Conservation (phyloP, 2,113 vertebrate genomes). For the Prietella phreatophila region DNA sequence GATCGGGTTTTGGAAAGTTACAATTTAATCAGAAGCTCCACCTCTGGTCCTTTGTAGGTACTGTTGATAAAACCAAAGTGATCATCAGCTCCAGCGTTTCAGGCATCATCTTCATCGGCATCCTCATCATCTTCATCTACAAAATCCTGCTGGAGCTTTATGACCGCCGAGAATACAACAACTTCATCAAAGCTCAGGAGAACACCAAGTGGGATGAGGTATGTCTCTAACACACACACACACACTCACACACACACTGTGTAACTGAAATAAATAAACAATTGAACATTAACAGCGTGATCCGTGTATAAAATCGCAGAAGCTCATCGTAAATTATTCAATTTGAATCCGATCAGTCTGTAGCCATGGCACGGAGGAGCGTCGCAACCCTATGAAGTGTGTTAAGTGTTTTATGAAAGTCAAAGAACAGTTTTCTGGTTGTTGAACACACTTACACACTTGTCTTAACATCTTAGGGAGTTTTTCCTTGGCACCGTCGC, state of each 20-base stretch:
- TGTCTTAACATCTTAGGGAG: too few relatives aligned
- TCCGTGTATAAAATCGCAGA: too few relatives aligned
- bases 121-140: slow-evolving; percentile 65
- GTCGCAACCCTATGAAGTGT: too few relatives aligned
- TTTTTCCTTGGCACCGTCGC: too few relatives aligned
- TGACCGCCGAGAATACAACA: slow-evolving; percentile 68
- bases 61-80: slow-evolving; percentile 55
- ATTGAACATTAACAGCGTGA: too few relatives aligned
- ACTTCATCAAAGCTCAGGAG: slow-evolving; percentile 65
- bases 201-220: slow-evolving; percentile 71
- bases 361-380: too few relatives aligned
- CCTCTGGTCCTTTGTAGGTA: slow-evolving; percentile 32
- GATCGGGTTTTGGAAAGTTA: not conserved
- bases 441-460: too few relatives aligned
- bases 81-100: slow-evolving; percentile 62
- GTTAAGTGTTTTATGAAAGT: too few relatives aligned
- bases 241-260: not conserved
- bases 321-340: too few relatives aligned
- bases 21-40: not conserved
- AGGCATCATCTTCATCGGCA: slow-evolving; percentile 68
- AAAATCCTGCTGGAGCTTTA: slow-evolving; percentile 67
- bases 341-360: too few relatives aligned
- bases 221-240: slow-evolving; percentile 22
- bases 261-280: too few relatives aligned
- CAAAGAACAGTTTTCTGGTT: too few relatives aligned